Conservation (phyloP, 2,888 invertebrate genomes). For the Eurytoma adleriae region DNA sequence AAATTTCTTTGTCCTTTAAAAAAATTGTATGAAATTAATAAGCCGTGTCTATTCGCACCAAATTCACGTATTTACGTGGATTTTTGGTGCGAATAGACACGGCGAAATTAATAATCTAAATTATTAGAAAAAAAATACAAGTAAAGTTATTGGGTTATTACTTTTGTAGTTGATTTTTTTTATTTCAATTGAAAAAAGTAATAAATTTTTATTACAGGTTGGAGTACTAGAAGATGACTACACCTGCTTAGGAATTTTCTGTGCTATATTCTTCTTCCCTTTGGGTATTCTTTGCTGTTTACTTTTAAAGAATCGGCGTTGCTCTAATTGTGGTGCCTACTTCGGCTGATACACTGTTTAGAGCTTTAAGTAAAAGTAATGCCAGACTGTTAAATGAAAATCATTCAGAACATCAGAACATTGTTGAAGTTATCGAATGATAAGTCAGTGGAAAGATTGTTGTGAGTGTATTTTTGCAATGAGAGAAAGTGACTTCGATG, state of each 20-base stretch:
- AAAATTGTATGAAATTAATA: too few species aligned
- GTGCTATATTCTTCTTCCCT: conserved; percentile 92
- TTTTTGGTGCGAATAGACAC: too few species aligned
- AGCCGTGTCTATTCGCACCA: too few species aligned
- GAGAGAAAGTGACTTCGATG: background rate
- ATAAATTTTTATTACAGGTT: conserved; percentile 75
- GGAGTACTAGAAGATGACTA: conserved; percentile 92
- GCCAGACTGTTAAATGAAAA: conserved; percentile 18
- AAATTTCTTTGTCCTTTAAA: too few species aligned
- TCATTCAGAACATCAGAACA: background rate
- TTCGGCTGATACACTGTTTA: conserved; percentile 79
- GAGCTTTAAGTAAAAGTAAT: conserved; percentile 1
- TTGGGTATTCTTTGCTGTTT: conserved; percentile 92
- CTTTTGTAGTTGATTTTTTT: too few species aligned
- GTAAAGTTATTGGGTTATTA: too few species aligned
- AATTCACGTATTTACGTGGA: too few species aligned
- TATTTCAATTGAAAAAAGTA: background rate
- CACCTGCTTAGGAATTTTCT: conserved; percentile 88
- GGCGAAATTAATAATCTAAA: too few species aligned
- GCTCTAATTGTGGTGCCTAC: conserved; percentile 91
- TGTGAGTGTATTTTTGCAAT: background rate
- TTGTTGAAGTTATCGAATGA: background rate
- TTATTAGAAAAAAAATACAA: too few species aligned
- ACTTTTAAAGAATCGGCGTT: conserved; percentile 88
- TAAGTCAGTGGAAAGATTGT: background rate